Conservation (phyloP, 1,140 invertebrate genomes). For the Melipona quadrifasciata region DNA sequence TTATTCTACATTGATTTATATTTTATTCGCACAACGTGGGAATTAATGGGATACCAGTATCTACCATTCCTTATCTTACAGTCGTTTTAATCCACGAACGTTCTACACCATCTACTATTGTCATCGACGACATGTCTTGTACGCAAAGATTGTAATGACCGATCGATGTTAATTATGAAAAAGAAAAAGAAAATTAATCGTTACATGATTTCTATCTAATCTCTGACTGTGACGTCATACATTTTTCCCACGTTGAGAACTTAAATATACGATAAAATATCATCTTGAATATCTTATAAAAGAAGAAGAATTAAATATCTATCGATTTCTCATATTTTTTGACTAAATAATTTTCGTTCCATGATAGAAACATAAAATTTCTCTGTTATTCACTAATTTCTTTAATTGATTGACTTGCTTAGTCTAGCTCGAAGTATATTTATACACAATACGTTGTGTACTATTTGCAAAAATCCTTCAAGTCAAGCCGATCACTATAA, state of each 20-base stretch:
- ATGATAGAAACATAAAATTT: not conserved
- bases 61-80: not conserved
- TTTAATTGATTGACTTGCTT: not conserved
- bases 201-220: not conserved
- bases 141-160: not conserved
- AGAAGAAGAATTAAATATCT: not conserved
- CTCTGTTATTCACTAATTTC: not conserved
- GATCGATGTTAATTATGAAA: not conserved
- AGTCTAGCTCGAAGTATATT: not conserved
- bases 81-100: not conserved
- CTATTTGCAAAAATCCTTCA: not conserved
- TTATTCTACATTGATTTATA: not conserved
- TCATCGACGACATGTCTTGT: not conserved
- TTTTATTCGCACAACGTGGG: not conserved
- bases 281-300: not conserved
- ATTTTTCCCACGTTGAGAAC: conserved; percentile 2
- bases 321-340: no score
- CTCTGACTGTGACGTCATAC: not conserved
- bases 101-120: not conserved
- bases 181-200: not conserved
- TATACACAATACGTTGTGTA: not conserved
- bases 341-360: not conserved
- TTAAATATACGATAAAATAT: not conserved
- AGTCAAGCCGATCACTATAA: not conserved
- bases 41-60: not conserved